These are phyloP conservation scores for Percina caprodes DNA, from an alignment of 2,113 vertebrate genomes.

Conservation along the genomic window DNA sequence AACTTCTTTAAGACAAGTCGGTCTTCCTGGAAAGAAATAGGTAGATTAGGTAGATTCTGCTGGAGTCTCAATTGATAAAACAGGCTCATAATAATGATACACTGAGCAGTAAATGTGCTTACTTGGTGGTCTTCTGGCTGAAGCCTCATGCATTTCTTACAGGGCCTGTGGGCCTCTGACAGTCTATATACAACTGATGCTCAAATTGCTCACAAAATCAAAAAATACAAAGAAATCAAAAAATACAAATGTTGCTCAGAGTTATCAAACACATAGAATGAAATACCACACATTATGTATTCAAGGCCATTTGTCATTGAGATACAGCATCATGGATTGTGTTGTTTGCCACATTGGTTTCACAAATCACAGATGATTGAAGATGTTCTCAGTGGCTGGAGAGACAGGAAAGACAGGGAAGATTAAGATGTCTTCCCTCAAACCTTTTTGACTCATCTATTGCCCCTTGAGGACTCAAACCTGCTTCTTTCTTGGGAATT, in stretches of 20 bases:
- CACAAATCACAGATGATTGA: constrained; percentile 47
- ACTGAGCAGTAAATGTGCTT: constrained; percentile 6
- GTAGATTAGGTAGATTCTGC: constrained; percentile 17
- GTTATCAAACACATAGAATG: not conserved
- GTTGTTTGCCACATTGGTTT: constrained; percentile 10
- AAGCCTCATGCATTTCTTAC: not conserved
- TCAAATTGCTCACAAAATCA: too few relatives aligned
- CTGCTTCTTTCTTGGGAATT: not conserved
- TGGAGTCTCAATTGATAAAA: constrained; percentile 37
- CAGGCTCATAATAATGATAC: constrained; percentile 35
- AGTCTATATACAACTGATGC: not conserved
- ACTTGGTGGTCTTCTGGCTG: not conserved
- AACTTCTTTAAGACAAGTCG: constrained; percentile 6
- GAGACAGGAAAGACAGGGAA: constrained; percentile 6
- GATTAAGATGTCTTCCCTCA: constrained; percentile 42
- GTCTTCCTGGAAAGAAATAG: constrained; percentile 15
- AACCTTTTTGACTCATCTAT: constrained; percentile 23
- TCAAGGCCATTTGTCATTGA: constrained; percentile 26
- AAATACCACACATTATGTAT: constrained; percentile 7
- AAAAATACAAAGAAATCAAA: too few relatives aligned
- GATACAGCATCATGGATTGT: constrained; percentile 16
- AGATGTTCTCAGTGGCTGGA: constrained; percentile 17
- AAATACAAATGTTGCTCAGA: not conserved
- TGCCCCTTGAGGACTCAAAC: not conserved
- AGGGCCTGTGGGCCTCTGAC: not conserved